Conservation (phyloP, 2,888 invertebrate genomes). For the Tetrapedia diversipes region DNA sequence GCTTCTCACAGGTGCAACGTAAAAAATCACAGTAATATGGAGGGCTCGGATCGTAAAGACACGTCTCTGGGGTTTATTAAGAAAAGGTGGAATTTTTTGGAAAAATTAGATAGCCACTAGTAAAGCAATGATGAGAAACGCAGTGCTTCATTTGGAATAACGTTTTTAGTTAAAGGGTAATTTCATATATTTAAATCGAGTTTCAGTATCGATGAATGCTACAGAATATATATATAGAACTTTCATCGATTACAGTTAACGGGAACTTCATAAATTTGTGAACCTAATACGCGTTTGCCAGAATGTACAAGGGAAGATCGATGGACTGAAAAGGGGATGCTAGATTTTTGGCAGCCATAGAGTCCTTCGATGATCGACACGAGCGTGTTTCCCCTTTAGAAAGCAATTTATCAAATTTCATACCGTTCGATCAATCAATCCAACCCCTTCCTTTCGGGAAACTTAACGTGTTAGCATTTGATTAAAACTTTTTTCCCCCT, state of each 20-base stretch:
- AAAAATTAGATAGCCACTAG: slow-evolving; percentile 21
- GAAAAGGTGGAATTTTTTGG: slow-evolving; percentile 10
- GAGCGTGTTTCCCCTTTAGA: neutral
- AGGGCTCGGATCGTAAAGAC: slow-evolving; percentile 6
- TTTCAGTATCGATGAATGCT: too few species aligned
- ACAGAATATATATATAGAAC: too few species aligned
- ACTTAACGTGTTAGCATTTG: too few species aligned
- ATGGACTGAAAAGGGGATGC: neutral
- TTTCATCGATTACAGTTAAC: too few species aligned
- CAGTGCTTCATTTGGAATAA: slow-evolving; percentile 20
- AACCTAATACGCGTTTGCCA: neutral
- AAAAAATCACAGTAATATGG: slow-evolving; percentile 11
- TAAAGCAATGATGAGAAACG: slow-evolving; percentile 23
- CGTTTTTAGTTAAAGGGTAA: too few species aligned
- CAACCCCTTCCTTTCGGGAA: too few species aligned
- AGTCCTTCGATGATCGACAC: neutral
- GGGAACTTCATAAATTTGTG: too few species aligned
- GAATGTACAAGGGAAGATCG: neutral
- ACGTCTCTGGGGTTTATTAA: neutral
- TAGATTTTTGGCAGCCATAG: too few species aligned
- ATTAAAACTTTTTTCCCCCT: too few species aligned
- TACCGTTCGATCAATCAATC: neutral
- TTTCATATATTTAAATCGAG: too few species aligned
- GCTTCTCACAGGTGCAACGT: too few species aligned
- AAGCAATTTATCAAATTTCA: neutral